phyloP scores from a whole-genome alignment of 2,797 vertebrate genomes.

The Merluccius polli region DNA sequence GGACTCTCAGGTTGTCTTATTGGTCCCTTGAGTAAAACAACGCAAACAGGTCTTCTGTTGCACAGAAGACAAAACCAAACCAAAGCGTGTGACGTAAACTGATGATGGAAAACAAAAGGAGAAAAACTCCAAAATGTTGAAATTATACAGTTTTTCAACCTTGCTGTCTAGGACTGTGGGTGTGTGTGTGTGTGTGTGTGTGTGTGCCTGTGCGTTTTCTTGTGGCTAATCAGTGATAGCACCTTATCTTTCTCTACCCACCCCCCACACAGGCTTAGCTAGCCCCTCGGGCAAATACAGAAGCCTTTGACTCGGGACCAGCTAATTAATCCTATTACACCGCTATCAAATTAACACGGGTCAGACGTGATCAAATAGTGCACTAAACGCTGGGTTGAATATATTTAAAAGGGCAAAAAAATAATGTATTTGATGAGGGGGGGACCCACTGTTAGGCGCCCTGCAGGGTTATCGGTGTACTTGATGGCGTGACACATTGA shows the following conservation, averaged over 20 bases:
- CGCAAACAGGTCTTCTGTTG: constrained; percentile 18
- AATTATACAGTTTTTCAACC: neutral
- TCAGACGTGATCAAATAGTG: constrained; percentile 60
- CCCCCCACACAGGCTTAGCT: constrained; percentile 39
- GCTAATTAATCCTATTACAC: constrained; percentile 68
- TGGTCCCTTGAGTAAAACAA: constrained; percentile 50
- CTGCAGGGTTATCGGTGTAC: neutral
- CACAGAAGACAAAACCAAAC: constrained; percentile 20
- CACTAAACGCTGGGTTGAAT: constrained; percentile 23
- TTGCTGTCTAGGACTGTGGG: neutral
- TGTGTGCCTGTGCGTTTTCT: constrained; percentile 9
- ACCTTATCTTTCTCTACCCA: constrained; percentile 43
- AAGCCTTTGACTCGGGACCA: constrained; percentile 58
- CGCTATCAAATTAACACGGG: constrained; percentile 54
- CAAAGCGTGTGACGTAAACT: constrained; percentile 8
- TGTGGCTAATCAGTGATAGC: constrained; percentile 33
- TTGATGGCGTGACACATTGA: neutral
- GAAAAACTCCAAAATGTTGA: neutral
- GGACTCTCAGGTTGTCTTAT: constrained; percentile 38
- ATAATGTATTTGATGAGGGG: constrained; percentile 16
- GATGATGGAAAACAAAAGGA: constrained; percentile 13
- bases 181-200: neutral
- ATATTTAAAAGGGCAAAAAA: constrained; percentile 1
- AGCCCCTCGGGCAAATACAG: constrained; percentile 54
- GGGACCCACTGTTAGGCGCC: neutral